Evolutionary conservation across 2,888 invertebrate species (phyloP).

Genomic region (Tanypteryx hageni): DNA sequence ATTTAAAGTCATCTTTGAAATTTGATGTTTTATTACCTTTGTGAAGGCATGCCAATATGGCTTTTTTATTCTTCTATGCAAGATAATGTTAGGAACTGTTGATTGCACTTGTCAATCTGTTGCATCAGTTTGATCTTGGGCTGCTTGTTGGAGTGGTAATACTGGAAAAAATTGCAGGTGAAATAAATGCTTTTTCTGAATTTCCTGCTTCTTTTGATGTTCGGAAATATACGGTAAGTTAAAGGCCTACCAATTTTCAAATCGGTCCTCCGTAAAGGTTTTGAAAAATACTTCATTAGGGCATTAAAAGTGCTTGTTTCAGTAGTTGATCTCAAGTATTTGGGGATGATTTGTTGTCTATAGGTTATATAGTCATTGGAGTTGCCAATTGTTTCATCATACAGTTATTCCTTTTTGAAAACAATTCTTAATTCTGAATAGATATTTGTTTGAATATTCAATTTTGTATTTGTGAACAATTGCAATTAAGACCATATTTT

Average conservation of each 20-base stretch:
- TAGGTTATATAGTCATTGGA: not conserved
- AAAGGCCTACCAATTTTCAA: slow-evolving; percentile 51
- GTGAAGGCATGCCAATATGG: too few species aligned
- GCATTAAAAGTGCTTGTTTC: not conserved
- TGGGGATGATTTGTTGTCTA: not conserved
- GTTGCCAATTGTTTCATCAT: not conserved
- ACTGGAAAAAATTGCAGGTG: too few species aligned
- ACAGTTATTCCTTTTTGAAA: not conserved
- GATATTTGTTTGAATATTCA: not conserved
- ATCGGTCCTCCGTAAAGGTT: slow-evolving; percentile 40
- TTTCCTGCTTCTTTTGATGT: not conserved
- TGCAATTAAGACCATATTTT: not conserved
- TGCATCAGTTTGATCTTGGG: too few species aligned
- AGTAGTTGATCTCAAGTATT: not conserved
- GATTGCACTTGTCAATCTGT: too few species aligned
- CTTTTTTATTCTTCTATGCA: too few species aligned
- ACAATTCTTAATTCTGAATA: not conserved
- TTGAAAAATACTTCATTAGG: not conserved
- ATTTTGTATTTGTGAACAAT: not conserved
- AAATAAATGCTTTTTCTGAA: too few species aligned
- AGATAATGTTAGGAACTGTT: too few species aligned
- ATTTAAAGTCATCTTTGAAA: too few species aligned
- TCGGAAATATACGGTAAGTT: slow-evolving; percentile 62
- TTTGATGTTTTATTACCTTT: too few species aligned
- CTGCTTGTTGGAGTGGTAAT: too few species aligned